A percentile compares a stretch with the other conserved stretches of the same genome.
These are phyloP conservation scores for Dryobates pubescens DNA, from an alignment of 2,797 vertebrate genomes.

Conservation along the genomic window DNA sequence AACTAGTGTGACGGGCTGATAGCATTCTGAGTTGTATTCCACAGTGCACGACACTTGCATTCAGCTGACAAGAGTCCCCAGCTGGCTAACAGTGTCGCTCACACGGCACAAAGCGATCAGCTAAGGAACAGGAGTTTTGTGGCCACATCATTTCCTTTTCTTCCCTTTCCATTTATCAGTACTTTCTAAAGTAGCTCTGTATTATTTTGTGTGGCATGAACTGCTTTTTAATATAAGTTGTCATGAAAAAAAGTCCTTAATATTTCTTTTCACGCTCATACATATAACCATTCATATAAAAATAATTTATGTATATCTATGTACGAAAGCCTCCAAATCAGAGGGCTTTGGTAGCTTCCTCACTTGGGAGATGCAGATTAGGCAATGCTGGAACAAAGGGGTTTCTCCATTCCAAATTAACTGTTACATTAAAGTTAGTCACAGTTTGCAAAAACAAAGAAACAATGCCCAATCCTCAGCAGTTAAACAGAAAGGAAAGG, in stretches of 20 bases:
- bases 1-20: background rate
- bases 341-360: background rate
- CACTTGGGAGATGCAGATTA: background rate
- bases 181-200: constrained; percentile 1
- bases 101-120: background rate
- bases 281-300: background rate
- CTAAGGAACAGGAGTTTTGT: background rate
- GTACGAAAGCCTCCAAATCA: background rate
- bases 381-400: constrained; percentile 6
- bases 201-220: background rate
- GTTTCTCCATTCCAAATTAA: constrained; percentile 33
- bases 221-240: background rate
- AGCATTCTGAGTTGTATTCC: background rate
- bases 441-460: background rate
- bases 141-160: background rate
- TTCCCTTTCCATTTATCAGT: constrained; percentile 13
- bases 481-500: constrained; percentile 14
- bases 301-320: too few species aligned
- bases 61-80: background rate
- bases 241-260: background rate
- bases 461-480: too few species aligned
- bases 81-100: background rate
- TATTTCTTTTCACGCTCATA: constrained; percentile 43
- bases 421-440: constrained; percentile 19
- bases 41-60: background rate